phyloP scores from a whole-genome alignment of 2,797 vertebrate species.

The Acrossocheilus wenchowensis region DNA sequence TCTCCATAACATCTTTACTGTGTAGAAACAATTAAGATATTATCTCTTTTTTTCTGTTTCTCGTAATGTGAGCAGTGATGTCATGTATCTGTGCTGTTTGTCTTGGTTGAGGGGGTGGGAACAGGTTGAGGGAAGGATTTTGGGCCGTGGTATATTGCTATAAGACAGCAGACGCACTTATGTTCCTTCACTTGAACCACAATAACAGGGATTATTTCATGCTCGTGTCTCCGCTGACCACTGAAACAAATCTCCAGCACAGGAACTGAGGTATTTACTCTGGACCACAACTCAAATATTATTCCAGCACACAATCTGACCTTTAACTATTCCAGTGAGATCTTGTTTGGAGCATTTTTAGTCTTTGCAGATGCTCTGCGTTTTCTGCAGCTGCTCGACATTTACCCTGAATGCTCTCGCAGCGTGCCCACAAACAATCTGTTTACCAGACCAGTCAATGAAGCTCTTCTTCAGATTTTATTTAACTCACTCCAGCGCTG shows the following conservation, averaged over 20 bases:
- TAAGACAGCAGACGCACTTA: conserved; percentile 66
- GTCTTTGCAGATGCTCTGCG: neutral
- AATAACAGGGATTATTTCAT: conserved; percentile 59
- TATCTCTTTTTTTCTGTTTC: neutral
- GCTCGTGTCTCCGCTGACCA: conserved; percentile 41
- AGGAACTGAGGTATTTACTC: conserved; percentile 47
- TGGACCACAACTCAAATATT: conserved; percentile 6
- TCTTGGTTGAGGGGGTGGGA: conserved; percentile 66
- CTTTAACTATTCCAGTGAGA: conserved; percentile 19
- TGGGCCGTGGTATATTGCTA: conserved; percentile 60
- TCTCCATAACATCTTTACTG: neutral
- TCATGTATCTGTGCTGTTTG: conserved; percentile 30
- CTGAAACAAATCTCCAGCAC: conserved; percentile 44
- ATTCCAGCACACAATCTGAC: neutral
- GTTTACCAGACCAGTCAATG: conserved; percentile 23
- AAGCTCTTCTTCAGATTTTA: neutral
- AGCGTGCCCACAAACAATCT: neutral
- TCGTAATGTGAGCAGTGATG: neutral
- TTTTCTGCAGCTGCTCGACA: neutral
- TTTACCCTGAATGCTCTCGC: neutral
- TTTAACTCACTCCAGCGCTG: neutral
- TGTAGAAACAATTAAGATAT: neutral
- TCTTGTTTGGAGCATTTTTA: neutral
- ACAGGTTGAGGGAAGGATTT: conserved; percentile 66
- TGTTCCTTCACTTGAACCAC: conserved; percentile 61